phyloP scores from a whole-genome alignment of 2,113 vertebrate genomes.

The Chinchilla lanigera region DNA sequence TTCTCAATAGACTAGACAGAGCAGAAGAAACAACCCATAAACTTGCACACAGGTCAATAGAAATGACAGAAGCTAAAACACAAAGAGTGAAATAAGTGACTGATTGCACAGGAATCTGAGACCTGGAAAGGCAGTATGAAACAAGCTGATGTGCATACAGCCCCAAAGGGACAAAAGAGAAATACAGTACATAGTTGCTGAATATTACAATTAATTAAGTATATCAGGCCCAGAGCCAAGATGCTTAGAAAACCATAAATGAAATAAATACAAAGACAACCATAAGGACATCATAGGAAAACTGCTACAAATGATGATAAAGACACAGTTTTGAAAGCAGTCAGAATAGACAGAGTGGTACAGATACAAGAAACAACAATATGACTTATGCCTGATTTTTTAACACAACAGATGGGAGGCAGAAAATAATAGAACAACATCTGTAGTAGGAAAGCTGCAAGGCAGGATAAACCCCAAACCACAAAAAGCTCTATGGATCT shows the following conservation, averaged over 20 bases:
- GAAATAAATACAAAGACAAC: background rate
- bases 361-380: background rate
- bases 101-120: background rate
- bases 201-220: slow-evolving; percentile 2
- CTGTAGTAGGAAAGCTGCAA: background rate
- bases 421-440: background rate
- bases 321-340: background rate
- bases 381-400: background rate
- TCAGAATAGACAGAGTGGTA: background rate
- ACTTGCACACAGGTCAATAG: background rate
- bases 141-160: background rate
- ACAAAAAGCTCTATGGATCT: background rate
- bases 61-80: slow-evolving; percentile 7
- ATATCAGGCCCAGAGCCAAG: background rate
- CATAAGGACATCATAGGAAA: background rate
- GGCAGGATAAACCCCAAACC: background rate
- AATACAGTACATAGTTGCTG: background rate
- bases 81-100: background rate
- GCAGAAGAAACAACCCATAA: background rate
- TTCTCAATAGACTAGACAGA: background rate
- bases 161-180: background rate
- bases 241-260: background rate
- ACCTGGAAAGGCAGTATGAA: background rate
- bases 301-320: background rate
- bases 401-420: background rate